Evolutionary conservation across 2,113 vertebrate species (phyloP), one percentile per base, ranked within the genome.

Genomic region (Stigmatopora argus): DNA sequence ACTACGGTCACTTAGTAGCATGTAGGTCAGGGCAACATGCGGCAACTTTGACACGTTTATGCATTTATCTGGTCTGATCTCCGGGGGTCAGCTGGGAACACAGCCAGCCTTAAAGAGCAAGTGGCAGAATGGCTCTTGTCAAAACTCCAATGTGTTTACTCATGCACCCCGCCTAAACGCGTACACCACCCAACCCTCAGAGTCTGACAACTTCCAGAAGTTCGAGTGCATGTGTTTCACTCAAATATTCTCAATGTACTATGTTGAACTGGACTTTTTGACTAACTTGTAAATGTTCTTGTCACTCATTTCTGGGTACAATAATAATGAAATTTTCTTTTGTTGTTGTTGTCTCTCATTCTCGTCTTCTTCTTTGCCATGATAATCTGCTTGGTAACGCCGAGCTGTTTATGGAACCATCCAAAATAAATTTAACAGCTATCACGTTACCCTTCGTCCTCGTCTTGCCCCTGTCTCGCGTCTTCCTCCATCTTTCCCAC

Each of bases 341-440:
- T 26, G 13, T 21, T 11, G 8, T 11, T 3, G 15, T 63, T 12
- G 61, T 1, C 55, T 48, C 57, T 56, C 21, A 3, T 23, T 23
- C 12, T 17, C 5, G 61, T 66, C 67, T 46, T 52, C 73, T 72
- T 58, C 63, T 13, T 60, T 46, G 64, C 61, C 64, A 21, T 61
- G 70, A 17, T 64, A 71, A 71, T 84, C 87, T 88, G 84, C 84
- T 38, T 76, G 65, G 82, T 75, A 82, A 89, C 84, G 85, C 67
- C 0, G 57, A 66, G 86, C 82, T 79, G 79, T 90, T 90, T 87
- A 79, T 87, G 85, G 82, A 74, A 45, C 78, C 65, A 72, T 87
- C 87, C 61, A 85, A 89, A 87, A 89, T 90, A 88, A 84, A 87
- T 87, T 57, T 80, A 80, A 74, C 58, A 59, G 62, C 67, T 82